phyloP scores from a whole-genome alignment of 2,113 vertebrate species.

The Echinops telfairi region DNA sequence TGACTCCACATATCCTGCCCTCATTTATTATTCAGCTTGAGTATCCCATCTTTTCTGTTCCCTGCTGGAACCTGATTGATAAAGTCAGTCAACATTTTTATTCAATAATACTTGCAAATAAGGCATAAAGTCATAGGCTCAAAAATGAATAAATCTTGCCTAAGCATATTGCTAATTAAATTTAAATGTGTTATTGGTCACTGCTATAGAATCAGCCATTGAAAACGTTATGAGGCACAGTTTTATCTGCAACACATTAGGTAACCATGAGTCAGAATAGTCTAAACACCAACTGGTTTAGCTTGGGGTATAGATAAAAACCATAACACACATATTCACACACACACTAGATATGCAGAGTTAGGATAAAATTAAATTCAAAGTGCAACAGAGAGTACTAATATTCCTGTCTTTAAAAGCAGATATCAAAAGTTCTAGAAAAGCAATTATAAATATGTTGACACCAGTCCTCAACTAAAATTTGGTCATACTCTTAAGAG shows the following conservation, averaged over 20 bases:
- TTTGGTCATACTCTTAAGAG: conserved; percentile 52
- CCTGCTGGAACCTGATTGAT: background rate
- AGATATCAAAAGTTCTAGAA: conserved; percentile 39
- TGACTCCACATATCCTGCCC: background rate
- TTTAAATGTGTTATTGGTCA: background rate
- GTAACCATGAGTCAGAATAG: background rate
- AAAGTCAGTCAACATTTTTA: conserved; percentile 27
- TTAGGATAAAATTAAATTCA: conserved; percentile 18
- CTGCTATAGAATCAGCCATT: background rate
- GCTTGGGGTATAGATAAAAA: background rate
- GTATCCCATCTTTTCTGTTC: background rate
- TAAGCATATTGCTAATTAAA: conserved; percentile 25
- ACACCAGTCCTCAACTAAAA: conserved; percentile 19
- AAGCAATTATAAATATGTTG: conserved; percentile 61
- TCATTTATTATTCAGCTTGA: background rate
- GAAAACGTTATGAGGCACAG: background rate
- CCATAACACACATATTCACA: background rate
- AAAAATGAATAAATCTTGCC: conserved; percentile 17
- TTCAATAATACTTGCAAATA: conserved; percentile 57
- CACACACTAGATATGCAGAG: background rate
- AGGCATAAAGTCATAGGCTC: conserved; percentile 36
- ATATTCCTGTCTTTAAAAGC: conserved; percentile 33
- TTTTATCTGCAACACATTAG: background rate
- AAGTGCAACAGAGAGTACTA: background rate
- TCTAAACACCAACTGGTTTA: background rate